These are phyloP conservation scores for Chironex yamaguchii DNA, from an alignment of 30 jellyfish, hydroid and myxozoan species.

Conservation along the genomic window DNA sequence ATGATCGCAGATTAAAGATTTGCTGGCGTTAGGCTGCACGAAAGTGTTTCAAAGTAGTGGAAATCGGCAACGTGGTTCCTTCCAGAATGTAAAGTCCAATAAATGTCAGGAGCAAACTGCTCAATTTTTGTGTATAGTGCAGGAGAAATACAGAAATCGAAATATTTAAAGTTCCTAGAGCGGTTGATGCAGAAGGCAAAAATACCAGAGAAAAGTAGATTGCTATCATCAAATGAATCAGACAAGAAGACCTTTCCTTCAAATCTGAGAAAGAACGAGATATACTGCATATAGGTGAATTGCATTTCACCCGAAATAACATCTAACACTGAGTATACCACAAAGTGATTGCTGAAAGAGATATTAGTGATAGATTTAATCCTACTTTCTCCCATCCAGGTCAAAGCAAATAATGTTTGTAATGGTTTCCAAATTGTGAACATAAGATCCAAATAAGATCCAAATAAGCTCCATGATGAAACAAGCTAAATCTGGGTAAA, in stretches of 20 bases:
- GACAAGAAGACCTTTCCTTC: conserved; percentile 35
- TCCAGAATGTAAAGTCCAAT: background rate
- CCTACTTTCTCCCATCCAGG: too few relatives aligned
- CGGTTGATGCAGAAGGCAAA: conserved; percentile 36
- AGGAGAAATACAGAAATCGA: conserved; percentile 22
- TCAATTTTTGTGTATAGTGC: conserved; percentile 30
- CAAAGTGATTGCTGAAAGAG: background rate
- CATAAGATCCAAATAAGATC: too few relatives aligned
- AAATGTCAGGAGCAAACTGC: conserved; percentile 48
- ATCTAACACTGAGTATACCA: conserved; percentile 27
- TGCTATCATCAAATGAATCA: conserved; percentile 11
- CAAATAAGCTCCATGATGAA: too few relatives aligned
- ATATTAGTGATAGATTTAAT: too few relatives aligned
- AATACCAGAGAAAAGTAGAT: conserved; percentile 24
- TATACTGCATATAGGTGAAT: conserved; percentile 28
- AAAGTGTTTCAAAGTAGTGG: too few relatives aligned
- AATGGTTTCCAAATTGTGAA: too few relatives aligned
- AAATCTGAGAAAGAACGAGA: conserved; percentile 32
- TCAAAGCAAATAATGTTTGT: too few relatives aligned
- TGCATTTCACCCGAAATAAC: conserved; percentile 37
- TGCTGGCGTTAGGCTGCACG: too few relatives aligned
- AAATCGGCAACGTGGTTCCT: too few relatives aligned
- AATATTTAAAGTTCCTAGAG: conserved; percentile 44
- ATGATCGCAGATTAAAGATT: too few relatives aligned
- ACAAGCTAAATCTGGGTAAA: too few relatives aligned